A percentile compares a stretch with the other conserved stretches of the same genome.
Evolutionary conservation across 2,113 vertebrate genomes (phyloP).

Genomic region (Corydoras sp.): DNA sequence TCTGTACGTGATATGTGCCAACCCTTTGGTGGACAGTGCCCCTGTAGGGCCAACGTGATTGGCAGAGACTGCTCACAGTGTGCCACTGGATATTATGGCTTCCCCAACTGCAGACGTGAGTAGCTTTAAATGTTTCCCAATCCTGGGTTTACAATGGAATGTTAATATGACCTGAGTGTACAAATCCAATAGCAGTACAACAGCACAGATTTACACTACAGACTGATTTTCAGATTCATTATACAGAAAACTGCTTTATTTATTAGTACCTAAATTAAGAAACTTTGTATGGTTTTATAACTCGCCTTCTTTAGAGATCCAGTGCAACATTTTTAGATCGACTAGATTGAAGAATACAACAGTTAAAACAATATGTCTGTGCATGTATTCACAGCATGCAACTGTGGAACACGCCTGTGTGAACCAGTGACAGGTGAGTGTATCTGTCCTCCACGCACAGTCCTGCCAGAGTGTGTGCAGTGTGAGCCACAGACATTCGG

Average conservation of each 20-base stretch:
- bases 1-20: constrained; percentile 74
- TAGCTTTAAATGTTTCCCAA: constrained; percentile 21
- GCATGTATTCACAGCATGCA: constrained; percentile 71
- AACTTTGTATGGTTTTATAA: not conserved
- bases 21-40: constrained; percentile 83
- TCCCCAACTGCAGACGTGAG: constrained; percentile 92
- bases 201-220: too few relatives aligned
- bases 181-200: too few relatives aligned
- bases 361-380: not conserved
- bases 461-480: constrained; percentile 76
- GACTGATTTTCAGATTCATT: too few relatives aligned
- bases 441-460: constrained; percentile 84
- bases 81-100: constrained; percentile 90
- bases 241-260: too few relatives aligned
- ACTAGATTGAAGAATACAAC: too few relatives aligned
- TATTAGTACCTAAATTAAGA: not conserved
- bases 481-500: constrained; percentile 88
- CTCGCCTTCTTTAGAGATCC: too few relatives aligned
- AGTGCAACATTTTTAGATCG: not conserved
- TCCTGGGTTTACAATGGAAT: too few relatives aligned
- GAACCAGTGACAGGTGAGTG: constrained; percentile 85
- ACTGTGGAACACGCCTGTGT: constrained; percentile 79
- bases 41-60: constrained; percentile 80
- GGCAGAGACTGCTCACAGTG: constrained; percentile 91
- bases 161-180: too few relatives aligned